Conservation (phyloP, 2,888 invertebrate genomes). For the Tenodera sinensis region DNA sequence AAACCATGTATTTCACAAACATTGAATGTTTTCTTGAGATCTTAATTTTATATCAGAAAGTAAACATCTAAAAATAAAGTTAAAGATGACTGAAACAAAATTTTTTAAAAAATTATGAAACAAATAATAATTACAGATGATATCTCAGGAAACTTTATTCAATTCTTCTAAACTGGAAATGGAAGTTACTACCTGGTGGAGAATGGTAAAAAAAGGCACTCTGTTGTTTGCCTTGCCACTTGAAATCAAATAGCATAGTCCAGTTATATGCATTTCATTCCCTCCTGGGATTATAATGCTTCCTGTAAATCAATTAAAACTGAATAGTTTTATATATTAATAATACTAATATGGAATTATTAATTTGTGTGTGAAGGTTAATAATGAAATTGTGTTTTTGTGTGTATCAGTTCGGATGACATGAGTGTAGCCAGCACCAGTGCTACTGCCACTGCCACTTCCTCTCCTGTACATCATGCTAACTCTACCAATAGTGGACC, state of each 20-base stretch:
- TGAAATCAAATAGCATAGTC: too few relatives aligned
- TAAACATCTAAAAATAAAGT: too few relatives aligned
- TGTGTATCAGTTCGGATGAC: slow-evolving; percentile 59
- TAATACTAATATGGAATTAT: not conserved
- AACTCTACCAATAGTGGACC: slow-evolving; percentile 41
- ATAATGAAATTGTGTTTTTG: not conserved
- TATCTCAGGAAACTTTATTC: too few relatives aligned
- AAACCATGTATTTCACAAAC: not conserved
- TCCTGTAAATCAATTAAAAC: too few relatives aligned
- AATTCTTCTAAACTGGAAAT: not conserved
- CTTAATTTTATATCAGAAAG: not conserved
- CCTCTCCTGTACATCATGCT: slow-evolving; percentile 57
- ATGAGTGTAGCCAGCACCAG: slow-evolving; percentile 65
- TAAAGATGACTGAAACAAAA: not conserved
- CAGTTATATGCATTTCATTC: too few relatives aligned
- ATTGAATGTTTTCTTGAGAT: not conserved
- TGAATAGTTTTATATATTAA: too few relatives aligned
- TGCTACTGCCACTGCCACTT: slow-evolving; percentile 63
- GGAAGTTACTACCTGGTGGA: too few relatives aligned
- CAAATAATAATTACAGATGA: not conserved
- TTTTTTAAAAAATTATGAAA: not conserved
- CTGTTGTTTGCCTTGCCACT: too few relatives aligned
- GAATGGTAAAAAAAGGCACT: too few relatives aligned
- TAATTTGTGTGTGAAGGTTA: not conserved
- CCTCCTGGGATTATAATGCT: too few relatives aligned